phyloP scores from a whole-genome alignment of 1,140 invertebrate species.

The Andrena cerasifolii region DNA sequence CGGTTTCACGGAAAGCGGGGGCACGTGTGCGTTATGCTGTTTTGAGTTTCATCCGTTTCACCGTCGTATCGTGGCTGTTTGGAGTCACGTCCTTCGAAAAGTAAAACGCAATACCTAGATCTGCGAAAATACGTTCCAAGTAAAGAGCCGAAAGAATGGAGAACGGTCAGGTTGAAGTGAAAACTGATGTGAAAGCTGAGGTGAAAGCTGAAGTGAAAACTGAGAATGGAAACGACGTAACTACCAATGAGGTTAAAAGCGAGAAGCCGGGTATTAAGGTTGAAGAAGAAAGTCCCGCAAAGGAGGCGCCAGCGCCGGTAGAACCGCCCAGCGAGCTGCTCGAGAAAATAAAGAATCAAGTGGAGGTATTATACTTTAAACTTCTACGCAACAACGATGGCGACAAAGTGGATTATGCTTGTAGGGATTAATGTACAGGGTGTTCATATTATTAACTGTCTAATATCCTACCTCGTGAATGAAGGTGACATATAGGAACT shows the following conservation, averaged over 20 bases:
- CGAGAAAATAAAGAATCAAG: conserved; percentile 74
- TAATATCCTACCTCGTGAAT: no score
- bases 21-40: conserved; percentile 28
- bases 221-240: conserved; percentile 32
- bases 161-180: conserved; percentile 55
- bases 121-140: neutral
- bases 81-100: neutral
- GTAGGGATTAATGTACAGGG: neutral
- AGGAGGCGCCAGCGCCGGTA: neutral
- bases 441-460: neutral
- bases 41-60: neutral
- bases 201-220: conserved; percentile 23
- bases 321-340: conserved; percentile 67
- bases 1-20: neutral
- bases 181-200: conserved; percentile 29
- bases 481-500: no score
- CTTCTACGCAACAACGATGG: neutral
- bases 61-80: neutral
- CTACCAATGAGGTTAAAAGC: conserved; percentile 34
- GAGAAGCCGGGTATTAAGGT: conserved; percentile 51
- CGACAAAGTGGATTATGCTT: neutral
- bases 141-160: conserved; percentile 47
- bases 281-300: conserved; percentile 42
- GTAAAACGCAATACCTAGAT: neutral
- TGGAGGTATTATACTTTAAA: conserved; percentile 72